Evolutionary conservation across 2,797 vertebrate species (phyloP).

Genomic region (Paratrypauchen microcephalus): DNA sequence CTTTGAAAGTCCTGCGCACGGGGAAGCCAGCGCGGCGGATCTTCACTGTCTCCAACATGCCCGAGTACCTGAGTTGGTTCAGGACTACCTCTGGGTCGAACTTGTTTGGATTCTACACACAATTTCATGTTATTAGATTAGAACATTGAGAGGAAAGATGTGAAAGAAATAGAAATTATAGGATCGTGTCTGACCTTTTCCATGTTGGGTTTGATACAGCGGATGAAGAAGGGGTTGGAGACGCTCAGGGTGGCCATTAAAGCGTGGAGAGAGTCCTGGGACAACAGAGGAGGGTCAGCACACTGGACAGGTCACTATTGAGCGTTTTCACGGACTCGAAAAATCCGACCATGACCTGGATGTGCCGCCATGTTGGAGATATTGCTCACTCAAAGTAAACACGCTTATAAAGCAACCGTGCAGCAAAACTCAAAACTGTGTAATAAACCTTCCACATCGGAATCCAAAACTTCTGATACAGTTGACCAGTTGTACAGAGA

Average conservation of each 20-base stretch:
- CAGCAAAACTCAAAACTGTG: too few relatives aligned
- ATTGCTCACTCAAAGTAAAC: too few relatives aligned
- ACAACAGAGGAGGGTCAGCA: constrained; percentile 6
- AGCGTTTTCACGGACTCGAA: too few relatives aligned
- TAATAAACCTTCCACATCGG: too few relatives aligned
- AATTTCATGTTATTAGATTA: neutral
- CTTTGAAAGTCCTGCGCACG: constrained; percentile 86
- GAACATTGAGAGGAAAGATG: neutral
- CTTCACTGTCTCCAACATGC: constrained; percentile 93
- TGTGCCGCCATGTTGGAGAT: too few relatives aligned
- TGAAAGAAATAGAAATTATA: neutral
- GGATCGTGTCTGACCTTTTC: constrained; percentile 79
- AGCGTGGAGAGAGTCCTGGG: constrained; percentile 88
- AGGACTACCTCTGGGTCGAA: constrained; percentile 88
- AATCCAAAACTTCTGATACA: too few relatives aligned
- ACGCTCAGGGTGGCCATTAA: constrained; percentile 90
- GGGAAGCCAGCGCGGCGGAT: constrained; percentile 91
- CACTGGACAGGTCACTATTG: neutral
- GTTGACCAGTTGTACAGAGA: too few relatives aligned
- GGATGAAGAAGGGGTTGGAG: constrained; percentile 94
- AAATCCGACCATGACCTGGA: too few relatives aligned
- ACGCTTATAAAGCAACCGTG: too few relatives aligned
- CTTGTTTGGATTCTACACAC: constrained; percentile 77
- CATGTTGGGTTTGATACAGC: constrained; percentile 94
- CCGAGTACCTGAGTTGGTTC: constrained; percentile 91